Conservation (phyloP, 2,888 invertebrate genomes). For the Coelinius sp. region DNA sequence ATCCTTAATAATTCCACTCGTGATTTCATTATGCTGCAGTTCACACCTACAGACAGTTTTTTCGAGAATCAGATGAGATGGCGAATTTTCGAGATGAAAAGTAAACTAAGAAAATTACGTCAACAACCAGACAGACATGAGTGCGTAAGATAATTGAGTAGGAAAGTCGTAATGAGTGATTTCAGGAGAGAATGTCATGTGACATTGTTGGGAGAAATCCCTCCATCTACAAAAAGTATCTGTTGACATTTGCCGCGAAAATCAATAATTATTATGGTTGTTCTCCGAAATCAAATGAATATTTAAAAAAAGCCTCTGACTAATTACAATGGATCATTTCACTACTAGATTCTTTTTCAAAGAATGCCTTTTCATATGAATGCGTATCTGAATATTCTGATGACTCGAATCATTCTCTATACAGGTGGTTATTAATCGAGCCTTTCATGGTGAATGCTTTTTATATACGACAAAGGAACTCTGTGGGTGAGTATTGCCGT, state of each 20-base stretch:
- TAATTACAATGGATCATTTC: too few species aligned
- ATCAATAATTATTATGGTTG: too few species aligned
- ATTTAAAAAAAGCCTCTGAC: too few species aligned
- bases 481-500: slow-evolving; percentile 65
- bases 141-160: background rate
- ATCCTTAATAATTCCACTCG: background rate
- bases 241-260: too few species aligned
- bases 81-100: background rate
- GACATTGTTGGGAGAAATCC: background rate
- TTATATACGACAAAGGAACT: slow-evolving; percentile 67
- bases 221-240: too few species aligned
- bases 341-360: too few species aligned
- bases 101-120: slow-evolving; percentile 13
- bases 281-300: too few species aligned
- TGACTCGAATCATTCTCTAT: slow-evolving; percentile 12
- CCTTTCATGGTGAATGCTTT: slow-evolving; percentile 68
- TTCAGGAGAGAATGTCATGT: too few species aligned
- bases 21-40: slow-evolving; percentile 22
- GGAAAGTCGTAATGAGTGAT: background rate
- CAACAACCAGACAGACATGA: slow-evolving; percentile 5
- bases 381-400: background rate
- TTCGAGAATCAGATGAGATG: slow-evolving; percentile 4
- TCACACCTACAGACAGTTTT: slow-evolving; percentile 3
- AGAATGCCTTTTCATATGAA: background rate
- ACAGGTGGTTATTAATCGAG: slow-evolving; percentile 64